phyloP scores from a whole-genome alignment of 2,797 vertebrate genomes.

The Sebastiscus tertius region DNA sequence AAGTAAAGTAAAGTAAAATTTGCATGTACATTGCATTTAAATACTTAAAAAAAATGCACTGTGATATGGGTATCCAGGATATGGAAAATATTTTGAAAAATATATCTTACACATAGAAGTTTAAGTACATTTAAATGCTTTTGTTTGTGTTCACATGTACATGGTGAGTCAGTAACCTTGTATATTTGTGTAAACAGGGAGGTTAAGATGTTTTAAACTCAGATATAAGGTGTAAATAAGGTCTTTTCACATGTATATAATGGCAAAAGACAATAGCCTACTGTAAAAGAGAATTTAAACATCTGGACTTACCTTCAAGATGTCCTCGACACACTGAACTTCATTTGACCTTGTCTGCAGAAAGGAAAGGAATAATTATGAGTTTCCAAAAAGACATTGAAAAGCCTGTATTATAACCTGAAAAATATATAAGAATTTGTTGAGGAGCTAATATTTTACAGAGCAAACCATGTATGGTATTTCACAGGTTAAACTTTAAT shows the following conservation, averaged over 20 bases:
- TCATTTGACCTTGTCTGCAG: slow-evolving; percentile 86
- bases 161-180: not conserved
- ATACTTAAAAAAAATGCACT: not conserved
- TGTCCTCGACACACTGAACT: slow-evolving; percentile 89
- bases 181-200: not conserved
- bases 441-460: not conserved
- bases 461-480: not conserved
- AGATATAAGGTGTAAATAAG: too few relatives aligned
- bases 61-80: not conserved
- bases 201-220: not conserved
- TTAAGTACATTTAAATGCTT: not conserved
- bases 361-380: not conserved
- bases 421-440: not conserved
- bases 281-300: not conserved
- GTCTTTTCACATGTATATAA: too few relatives aligned
- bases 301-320: slow-evolving; percentile 88
- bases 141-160: not conserved
- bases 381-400: not conserved
- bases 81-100: not conserved
- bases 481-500: not conserved
- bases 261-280: not conserved
- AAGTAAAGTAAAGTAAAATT: not conserved
- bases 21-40: not conserved
- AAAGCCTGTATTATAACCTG: not conserved
- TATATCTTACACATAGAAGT: not conserved